Conservation (phyloP, 1,140 invertebrate genomes). For the Sitophilus oryzae region DNA sequence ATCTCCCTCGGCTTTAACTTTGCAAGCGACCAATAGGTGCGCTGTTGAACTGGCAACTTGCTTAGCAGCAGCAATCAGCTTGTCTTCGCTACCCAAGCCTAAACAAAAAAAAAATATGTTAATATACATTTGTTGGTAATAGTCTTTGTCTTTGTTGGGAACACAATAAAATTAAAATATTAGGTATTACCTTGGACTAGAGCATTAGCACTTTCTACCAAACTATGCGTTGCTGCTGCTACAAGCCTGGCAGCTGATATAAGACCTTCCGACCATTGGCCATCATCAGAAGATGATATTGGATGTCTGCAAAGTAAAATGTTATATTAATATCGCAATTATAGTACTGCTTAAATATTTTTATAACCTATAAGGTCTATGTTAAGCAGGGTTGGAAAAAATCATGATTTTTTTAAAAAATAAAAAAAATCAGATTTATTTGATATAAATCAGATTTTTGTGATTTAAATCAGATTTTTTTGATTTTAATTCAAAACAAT, state of each 20-base stretch:
- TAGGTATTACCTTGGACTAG: conserved; percentile 77
- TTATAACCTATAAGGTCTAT: background rate
- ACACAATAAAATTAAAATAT: background rate
- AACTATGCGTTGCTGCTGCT: conserved; percentile 92
- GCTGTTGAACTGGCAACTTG: conserved; percentile 97
- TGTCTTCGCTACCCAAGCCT: conserved; percentile 82
- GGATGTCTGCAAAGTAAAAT: conserved; percentile 42
- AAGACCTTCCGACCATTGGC: conserved; percentile 97
- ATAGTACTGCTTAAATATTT: background rate
- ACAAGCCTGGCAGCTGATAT: conserved; percentile 93
- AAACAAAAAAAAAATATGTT: background rate
- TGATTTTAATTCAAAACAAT: too few relatives aligned
- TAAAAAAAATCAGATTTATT: too few relatives aligned
- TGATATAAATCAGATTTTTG: too few relatives aligned
- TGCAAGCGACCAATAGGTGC: conserved; percentile 94
- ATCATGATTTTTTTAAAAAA: too few relatives aligned
- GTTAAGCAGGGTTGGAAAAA: too few relatives aligned
- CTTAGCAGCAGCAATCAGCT: conserved; percentile 93
- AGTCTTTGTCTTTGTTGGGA: background rate
- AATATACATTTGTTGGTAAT: background rate
- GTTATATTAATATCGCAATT: background rate
- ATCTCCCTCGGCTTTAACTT: conserved; percentile 93
- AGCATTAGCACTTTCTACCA: conserved; percentile 96
- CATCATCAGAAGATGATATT: conserved; percentile 83
- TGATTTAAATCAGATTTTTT: too few relatives aligned